phyloP scores from a whole-genome alignment of 2,888 invertebrate genomes.

The Drosophila barbarae region DNA sequence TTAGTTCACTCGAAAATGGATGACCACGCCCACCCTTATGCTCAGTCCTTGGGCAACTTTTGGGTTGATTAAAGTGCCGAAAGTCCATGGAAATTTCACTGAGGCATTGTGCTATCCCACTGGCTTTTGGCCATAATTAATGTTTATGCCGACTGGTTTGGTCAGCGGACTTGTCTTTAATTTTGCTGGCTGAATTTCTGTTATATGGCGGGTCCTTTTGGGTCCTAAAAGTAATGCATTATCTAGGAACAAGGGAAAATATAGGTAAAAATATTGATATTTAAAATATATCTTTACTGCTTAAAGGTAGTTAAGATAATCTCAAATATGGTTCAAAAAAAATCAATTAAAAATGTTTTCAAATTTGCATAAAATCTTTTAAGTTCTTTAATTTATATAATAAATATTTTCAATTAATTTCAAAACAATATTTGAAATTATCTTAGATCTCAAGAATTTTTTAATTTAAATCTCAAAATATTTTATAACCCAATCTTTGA shows the following conservation, averaged over 20 bases:
- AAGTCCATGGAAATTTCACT: constrained; percentile 13
- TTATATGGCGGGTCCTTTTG: constrained; percentile 1
- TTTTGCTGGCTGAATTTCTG: constrained; percentile 5
- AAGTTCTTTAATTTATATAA: too few relatives aligned
- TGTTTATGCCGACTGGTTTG: constrained; percentile 37
- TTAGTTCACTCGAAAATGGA: constrained; percentile 29
- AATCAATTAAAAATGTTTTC: too few relatives aligned
- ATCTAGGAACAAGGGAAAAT: constrained; percentile 8
- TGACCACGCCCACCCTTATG: constrained; percentile 24
- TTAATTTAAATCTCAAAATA: neutral
- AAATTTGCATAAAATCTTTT: too few relatives aligned
- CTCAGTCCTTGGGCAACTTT: constrained; percentile 4
- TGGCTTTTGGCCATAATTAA: constrained; percentile 49
- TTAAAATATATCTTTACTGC: too few relatives aligned
- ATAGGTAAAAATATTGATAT: neutral
- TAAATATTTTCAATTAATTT: too few relatives aligned
- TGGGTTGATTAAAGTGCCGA: constrained; percentile 31
- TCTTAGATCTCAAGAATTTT: too few relatives aligned
- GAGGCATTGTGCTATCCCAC: constrained; percentile 16
- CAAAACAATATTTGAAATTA: too few relatives aligned
- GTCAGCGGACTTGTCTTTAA: constrained; percentile 15
- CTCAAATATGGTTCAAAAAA: too few relatives aligned
- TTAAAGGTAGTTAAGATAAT: too few relatives aligned
- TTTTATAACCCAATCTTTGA: neutral
- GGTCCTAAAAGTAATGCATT: constrained; percentile 26